Evolutionary conservation across 1,140 invertebrate genomes (phyloP).

Genomic region (Diuraphis noxia): DNA sequence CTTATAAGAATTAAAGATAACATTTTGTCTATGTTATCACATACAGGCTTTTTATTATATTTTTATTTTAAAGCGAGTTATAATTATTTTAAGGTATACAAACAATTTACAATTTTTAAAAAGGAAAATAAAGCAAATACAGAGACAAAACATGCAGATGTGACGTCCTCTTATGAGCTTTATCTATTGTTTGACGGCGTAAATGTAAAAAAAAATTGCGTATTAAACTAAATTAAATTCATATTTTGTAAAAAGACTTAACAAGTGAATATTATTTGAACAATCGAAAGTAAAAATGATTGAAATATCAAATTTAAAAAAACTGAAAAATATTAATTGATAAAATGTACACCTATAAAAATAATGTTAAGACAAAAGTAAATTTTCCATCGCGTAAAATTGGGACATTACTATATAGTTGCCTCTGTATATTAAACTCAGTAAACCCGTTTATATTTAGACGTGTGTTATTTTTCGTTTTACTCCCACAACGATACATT

Average conservation of each 20-base stretch:
- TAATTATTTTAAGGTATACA: too few species aligned
- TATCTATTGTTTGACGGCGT: neutral
- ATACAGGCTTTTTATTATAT: too few species aligned
- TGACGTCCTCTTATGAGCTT: too few species aligned
- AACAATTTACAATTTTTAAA: too few species aligned
- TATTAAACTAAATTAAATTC: neutral
- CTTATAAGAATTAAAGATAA: too few species aligned
- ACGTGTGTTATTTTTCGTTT: conserved; percentile 11
- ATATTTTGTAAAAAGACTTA: neutral
- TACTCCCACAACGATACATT: conserved; percentile 39
- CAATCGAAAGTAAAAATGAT: neutral
- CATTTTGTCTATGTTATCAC: too few species aligned
- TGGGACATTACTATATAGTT: neutral
- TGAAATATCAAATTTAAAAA: neutral
- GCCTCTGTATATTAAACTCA: neutral
- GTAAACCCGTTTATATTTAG: conserved; percentile 44
- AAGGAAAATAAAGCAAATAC: too few species aligned
- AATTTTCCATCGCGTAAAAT: neutral
- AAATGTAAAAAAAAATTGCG: neutral
- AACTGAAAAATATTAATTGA: neutral
- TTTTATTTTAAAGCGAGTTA: too few species aligned
- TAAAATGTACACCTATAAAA: neutral
- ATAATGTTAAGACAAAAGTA: neutral
- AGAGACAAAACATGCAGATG: too few species aligned
- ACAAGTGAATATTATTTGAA: neutral